These are phyloP conservation scores for Trachythela sp. DNA, from an alignment of 64 coral and sea anemone species.

Conservation along the genomic window DNA sequence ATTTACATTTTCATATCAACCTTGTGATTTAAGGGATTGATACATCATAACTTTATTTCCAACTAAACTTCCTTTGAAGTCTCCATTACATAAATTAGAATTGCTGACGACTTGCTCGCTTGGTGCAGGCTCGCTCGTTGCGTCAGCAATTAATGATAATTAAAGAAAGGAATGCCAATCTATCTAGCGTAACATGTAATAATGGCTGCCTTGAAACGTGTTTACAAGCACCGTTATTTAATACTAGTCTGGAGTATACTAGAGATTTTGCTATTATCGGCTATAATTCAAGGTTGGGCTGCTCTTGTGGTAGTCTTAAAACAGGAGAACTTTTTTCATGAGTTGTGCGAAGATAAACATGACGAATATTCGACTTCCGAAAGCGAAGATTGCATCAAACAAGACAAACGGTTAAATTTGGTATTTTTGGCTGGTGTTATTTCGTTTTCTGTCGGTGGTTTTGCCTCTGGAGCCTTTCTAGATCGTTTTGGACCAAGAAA, in stretches of 20 bases:
- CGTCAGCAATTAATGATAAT: too few relatives aligned
- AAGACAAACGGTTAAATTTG: background rate
- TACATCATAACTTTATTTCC: too few relatives aligned
- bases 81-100: too few relatives aligned
- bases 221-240: background rate
- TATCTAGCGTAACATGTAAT: too few relatives aligned
- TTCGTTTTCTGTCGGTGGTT: background rate
- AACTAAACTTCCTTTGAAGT: too few relatives aligned
- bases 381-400: background rate
- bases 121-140: too few relatives aligned
- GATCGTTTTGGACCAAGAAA: slow-evolving; percentile 12
- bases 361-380: background rate
- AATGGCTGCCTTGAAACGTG: background rate
- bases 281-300: background rate
- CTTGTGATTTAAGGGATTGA: too few relatives aligned
- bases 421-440: background rate
- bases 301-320: background rate
- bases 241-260: background rate
- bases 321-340: background rate
- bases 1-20: too few relatives aligned
- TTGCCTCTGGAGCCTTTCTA: background rate
- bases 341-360: background rate
- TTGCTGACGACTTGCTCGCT: too few relatives aligned
- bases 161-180: too few relatives aligned
- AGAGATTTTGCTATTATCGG: background rate